These are phyloP conservation scores for Falco berigora DNA, from an alignment of 2,797 vertebrate species.

Conservation along the genomic window DNA sequence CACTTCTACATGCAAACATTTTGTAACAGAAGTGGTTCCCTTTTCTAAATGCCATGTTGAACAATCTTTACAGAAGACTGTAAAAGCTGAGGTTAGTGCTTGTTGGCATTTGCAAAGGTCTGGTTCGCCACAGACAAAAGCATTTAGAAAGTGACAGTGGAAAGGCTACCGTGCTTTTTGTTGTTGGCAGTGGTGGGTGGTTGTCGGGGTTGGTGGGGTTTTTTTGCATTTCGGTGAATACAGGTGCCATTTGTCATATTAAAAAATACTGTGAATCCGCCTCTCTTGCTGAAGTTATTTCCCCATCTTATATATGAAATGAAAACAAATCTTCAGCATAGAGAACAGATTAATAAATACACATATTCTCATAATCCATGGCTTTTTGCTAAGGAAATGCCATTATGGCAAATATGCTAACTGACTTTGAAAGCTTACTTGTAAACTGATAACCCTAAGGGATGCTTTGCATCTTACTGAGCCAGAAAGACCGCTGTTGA, in stretches of 20 bases:
- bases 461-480: neutral
- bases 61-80: neutral
- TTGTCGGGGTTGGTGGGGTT: neutral
- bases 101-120: neutral
- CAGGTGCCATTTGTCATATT: neutral
- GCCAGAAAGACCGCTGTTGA: neutral
- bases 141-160: neutral
- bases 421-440: neutral
- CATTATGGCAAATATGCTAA: neutral
- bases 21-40: neutral
- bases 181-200: neutral
- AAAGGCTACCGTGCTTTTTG: neutral
- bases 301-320: neutral
- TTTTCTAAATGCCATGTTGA: neutral
- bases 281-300: neutral
- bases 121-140: neutral
- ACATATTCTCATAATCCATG: neutral
- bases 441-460: neutral
- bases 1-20: neutral
- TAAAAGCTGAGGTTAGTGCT: neutral
- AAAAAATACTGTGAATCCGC: neutral
- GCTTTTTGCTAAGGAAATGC: neutral
- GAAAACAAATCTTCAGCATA: neutral
- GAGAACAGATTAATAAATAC: neutral
- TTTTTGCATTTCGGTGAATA: neutral